phyloP scores from a whole-genome alignment of 2,888 invertebrate species.

The Carterocephalus palaemon region DNA sequence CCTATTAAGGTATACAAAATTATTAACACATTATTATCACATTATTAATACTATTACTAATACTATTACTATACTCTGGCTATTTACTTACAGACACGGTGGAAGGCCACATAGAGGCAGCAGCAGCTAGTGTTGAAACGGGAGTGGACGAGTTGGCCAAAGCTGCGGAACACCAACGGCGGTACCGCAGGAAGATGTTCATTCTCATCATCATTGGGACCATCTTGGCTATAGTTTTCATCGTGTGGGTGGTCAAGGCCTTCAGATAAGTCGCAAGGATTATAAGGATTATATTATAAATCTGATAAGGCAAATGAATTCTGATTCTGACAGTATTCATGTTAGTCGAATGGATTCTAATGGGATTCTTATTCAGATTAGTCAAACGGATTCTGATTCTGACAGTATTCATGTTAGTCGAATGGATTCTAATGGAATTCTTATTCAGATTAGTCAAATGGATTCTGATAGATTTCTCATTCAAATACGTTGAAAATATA shows the following conservation, averaged over 20 bases:
- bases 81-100: slow-evolving; percentile 83
- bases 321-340: too few species aligned
- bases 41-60: not conserved
- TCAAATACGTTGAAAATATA: too few species aligned
- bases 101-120: slow-evolving; percentile 88
- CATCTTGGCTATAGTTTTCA: slow-evolving; percentile 82
- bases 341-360: too few species aligned
- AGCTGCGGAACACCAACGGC: slow-evolving; percentile 87
- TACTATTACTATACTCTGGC: slow-evolving; percentile 19
- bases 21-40: too few species aligned
- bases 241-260: slow-evolving; percentile 82
- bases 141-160: slow-evolving; percentile 89
- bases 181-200: slow-evolving; percentile 85
- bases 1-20: too few species aligned
- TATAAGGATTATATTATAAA: not conserved
- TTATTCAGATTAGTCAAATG: too few species aligned
- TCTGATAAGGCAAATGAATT: too few species aligned
- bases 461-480: too few species aligned
- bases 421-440: too few species aligned
- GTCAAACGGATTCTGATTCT: too few species aligned
- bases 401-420: too few species aligned
- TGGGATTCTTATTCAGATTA: too few species aligned
- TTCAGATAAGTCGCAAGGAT: slow-evolving; percentile 63
- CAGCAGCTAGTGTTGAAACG: slow-evolving; percentile 86
- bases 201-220: slow-evolving; percentile 83